Base-by-base conservation (phyloP, 2,888 invertebrate species). In the Pantelozetes paolii region DNA sequence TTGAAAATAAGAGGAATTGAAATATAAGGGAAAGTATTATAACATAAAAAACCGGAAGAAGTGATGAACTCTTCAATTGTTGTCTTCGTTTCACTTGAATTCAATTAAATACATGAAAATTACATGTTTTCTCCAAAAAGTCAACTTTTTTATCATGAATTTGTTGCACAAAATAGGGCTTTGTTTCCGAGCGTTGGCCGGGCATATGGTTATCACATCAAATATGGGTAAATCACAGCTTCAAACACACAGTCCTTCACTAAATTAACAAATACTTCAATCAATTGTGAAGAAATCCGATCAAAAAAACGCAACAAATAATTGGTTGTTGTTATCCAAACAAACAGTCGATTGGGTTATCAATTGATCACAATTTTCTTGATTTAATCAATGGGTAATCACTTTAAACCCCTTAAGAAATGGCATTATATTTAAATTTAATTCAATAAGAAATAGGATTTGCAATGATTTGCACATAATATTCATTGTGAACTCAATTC, bases 71-170 rank as follows among this genome's bases (percentile, higher is more conserved):
- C 45, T 45, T 45, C 15, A 45, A 45, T 45, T 45, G 45, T 45
- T 45, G 45, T 45, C 15, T 45, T 26, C 54, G 54, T 54, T 20
- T 54, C 54, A 54, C 54, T 54, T 54, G 54, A 54, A 23, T 54
- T 54, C 54, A 54, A 54, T 2, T 20, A 26, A 26, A 54, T 54
- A 5, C 9, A n/a, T n/a, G n/a, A n/a, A n/a, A n/a, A n/a, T n/a
- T n/a, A n/a, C n/a, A n/a, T n/a, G n/a, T n/a, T n/a, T n/a, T n/a
- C n/a, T n/a, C n/a, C n/a, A n/a, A n/a, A n/a, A n/a, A n/a, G n/a
- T n/a, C n/a, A n/a, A n/a, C n/a, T n/a, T n/a, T n/a, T n/a, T n/a
- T n/a, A n/a, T n/a, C n/a, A n/a, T n/a, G n/a, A n/a, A n/a, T n/a
- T n/a, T n/a, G n/a, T n/a, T n/a, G n/a, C n/a, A n/a, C n/a, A n/a